Conservation (phyloP, 2,888 invertebrate genomes). For the Chirona hameri region DNA sequence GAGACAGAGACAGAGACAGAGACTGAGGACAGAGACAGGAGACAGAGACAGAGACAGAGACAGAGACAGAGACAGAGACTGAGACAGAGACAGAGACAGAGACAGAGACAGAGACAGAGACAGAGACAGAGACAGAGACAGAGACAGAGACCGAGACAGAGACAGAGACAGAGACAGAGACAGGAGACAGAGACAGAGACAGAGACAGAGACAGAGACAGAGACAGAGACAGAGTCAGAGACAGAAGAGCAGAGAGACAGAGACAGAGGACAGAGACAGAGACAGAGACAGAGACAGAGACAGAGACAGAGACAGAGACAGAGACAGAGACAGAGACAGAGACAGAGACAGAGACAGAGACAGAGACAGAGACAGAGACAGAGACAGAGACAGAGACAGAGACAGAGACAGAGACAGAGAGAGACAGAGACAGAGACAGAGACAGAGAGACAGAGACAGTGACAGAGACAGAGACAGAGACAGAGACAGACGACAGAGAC, state of each 20-base stretch:
- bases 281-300: no score
- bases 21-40: neutral
- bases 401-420: no score
- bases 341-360: neutral
- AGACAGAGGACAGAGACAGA: no score
- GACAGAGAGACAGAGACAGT: no score
- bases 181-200: conserved; percentile 1
- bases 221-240: neutral
- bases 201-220: neutral
- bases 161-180: no score
- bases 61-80: conserved; percentile 34
- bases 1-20: no score
- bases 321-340: neutral
- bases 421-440: no score
- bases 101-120: conserved; percentile 54
- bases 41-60: conserved; percentile 1
- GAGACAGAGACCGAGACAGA: no score
- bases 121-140: conserved; percentile 5
- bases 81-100: conserved; percentile 33
- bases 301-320: neutral
- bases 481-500: no score
- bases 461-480: neutral
- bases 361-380: neutral
- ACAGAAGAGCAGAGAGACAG: neutral
- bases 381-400: no score